phyloP scores from a whole-genome alignment of 1,140 invertebrate species.

The Pygmarrhopalites habei region DNA sequence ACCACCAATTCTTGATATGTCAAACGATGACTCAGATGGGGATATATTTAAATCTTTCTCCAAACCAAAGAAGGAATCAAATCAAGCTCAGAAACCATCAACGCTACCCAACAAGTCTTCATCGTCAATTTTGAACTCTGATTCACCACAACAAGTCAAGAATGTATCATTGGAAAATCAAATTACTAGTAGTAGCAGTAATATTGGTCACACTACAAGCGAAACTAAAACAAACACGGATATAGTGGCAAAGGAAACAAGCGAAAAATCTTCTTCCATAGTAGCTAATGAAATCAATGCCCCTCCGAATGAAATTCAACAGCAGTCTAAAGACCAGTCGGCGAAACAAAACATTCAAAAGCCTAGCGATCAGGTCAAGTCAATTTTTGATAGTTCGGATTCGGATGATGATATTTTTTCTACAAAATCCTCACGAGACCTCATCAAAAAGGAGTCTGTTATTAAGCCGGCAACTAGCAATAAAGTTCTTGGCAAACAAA shows the following conservation, averaged over 20 bases:
- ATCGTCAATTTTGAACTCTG: background rate
- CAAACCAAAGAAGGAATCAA: background rate
- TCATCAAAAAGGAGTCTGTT: too few species aligned
- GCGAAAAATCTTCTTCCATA: background rate
- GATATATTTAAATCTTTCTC: conserved; percentile 14
- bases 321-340: background rate
- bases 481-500: too few species aligned
- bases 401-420: conserved; percentile 25
- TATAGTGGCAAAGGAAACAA: background rate
- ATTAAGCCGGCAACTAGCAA: too few species aligned
- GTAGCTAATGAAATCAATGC: background rate
- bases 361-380: background rate
- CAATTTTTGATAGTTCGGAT: conserved; percentile 17
- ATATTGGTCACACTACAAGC: background rate
- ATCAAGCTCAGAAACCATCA: background rate
- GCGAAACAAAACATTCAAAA: background rate
- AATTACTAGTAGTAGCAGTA: background rate
- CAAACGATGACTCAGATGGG: conserved; percentile 19
- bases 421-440: too few species aligned
- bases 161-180: background rate
- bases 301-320: background rate
- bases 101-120: too few species aligned
- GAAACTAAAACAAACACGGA: background rate
- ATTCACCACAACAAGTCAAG: background rate
- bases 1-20: background rate